phyloP scores from a whole-genome alignment of 2,888 invertebrate species.

The Acleris holmiana region DNA sequence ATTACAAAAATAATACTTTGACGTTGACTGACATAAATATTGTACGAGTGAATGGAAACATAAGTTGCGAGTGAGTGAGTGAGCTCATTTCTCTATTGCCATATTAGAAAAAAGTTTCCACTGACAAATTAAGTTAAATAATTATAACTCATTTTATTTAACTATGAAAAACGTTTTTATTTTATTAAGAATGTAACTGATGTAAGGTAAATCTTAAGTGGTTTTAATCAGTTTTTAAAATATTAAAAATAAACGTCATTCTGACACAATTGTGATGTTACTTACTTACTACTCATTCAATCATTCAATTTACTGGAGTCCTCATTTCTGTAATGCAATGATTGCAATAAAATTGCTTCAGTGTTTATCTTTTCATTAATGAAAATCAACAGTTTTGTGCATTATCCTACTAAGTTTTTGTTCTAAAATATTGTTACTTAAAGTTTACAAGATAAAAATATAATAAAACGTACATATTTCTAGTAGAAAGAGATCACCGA shows the following conservation, averaged over 20 bases:
- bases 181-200: too few relatives aligned
- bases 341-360: background rate
- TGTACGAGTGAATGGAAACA: slow-evolving; percentile 5
- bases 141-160: too few relatives aligned
- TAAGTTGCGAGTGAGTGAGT: background rate
- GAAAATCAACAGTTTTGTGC: slow-evolving; percentile 1
- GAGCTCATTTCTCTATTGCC: too few relatives aligned
- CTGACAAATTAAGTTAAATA: too few relatives aligned
- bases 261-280: slow-evolving; percentile 6
- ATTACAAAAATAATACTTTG: slow-evolving; percentile 41
- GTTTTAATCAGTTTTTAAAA: background rate
- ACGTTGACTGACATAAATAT: slow-evolving; percentile 44
- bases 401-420: background rate
- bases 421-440: background rate
- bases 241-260: background rate
- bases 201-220: too few relatives aligned
- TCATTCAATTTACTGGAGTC: background rate
- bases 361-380: slow-evolving; percentile 9
- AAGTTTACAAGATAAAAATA: background rate
- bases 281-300: slow-evolving; percentile 13
- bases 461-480: background rate
- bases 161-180: too few relatives aligned
- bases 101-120: too few relatives aligned
- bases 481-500: background rate
- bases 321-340: background rate